Evolutionary conservation across 2,797 vertebrate species (phyloP).

Genomic region (Atherinosoma microstoma): DNA sequence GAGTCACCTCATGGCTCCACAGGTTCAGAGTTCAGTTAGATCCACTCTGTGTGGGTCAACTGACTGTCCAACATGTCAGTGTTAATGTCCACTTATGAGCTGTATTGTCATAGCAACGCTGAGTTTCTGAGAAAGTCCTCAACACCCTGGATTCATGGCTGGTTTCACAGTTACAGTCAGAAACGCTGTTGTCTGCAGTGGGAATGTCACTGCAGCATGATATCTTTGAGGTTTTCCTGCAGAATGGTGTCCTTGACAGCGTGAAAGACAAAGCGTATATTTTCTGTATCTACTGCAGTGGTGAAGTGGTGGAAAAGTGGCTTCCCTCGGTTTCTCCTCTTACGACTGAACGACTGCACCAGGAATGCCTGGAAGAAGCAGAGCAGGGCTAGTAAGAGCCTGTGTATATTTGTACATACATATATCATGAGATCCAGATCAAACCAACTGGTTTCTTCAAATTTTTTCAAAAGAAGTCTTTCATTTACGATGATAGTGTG

Average conservation of each 20-base stretch:
- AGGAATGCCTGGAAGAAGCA: conserved; percentile 84
- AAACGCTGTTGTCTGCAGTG: conserved; percentile 10
- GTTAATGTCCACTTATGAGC: conserved; percentile 10
- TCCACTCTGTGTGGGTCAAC: conserved; percentile 35
- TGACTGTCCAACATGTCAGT: conserved; percentile 49
- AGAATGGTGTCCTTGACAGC: conserved; percentile 98
- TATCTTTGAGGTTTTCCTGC: conserved; percentile 96
- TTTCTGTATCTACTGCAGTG: conserved; percentile 96
- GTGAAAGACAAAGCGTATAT: conserved; percentile 97
- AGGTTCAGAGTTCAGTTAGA: conserved; percentile 53
- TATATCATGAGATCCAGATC: neutral
- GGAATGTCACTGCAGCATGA: conserved; percentile 93
- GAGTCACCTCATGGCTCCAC: conserved; percentile 49
- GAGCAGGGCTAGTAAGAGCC: conserved; percentile 13
- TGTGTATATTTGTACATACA: conserved; percentile 1
- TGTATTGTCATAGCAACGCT: conserved; percentile 17
- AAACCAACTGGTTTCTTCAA: neutral
- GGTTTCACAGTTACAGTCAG: conserved; percentile 60
- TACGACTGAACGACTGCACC: conserved; percentile 94
- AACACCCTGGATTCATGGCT: conserved; percentile 10
- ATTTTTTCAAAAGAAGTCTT: neutral
- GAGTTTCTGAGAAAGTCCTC: conserved; percentile 24
- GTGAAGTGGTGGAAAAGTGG: conserved; percentile 98
- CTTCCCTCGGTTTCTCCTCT: conserved; percentile 92
- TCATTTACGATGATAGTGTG: neutral